Conservation (phyloP, 2,113 vertebrate genomes). For the Nycticebus coucang region DNA sequence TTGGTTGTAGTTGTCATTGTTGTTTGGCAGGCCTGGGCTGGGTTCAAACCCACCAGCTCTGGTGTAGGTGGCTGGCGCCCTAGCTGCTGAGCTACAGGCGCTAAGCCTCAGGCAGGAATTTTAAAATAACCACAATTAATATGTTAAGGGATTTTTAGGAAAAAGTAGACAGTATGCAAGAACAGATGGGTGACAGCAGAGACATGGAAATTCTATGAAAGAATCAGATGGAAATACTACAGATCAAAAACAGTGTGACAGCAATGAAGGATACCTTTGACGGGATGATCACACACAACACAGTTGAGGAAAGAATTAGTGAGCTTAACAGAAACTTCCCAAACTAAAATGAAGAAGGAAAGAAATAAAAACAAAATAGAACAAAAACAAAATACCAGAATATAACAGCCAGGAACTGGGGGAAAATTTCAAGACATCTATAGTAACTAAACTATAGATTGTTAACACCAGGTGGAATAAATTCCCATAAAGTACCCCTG, state of each 20-base stretch:
- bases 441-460: background rate
- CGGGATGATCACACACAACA: background rate
- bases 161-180: background rate
- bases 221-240: background rate
- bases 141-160: background rate
- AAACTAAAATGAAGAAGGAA: background rate
- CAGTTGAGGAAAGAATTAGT: background rate
- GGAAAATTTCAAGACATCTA: background rate
- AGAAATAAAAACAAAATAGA: background rate
- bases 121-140: conserved; percentile 4
- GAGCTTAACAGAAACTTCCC: background rate
- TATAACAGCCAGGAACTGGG: background rate
- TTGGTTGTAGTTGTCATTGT: no score
- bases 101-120: background rate
- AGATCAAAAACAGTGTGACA: background rate
- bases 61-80: no score
- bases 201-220: conserved; percentile 3
- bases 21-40: no score
- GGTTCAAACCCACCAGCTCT: no score
- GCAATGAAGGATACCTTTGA: background rate
- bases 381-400: background rate
- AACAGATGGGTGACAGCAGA: background rate
- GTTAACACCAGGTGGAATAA: background rate
- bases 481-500: background rate
- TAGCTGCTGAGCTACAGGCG: no score